Evolutionary conservation across 2,113 vertebrate species (phyloP).

Genomic region (Macroglossus sobrinus): DNA sequence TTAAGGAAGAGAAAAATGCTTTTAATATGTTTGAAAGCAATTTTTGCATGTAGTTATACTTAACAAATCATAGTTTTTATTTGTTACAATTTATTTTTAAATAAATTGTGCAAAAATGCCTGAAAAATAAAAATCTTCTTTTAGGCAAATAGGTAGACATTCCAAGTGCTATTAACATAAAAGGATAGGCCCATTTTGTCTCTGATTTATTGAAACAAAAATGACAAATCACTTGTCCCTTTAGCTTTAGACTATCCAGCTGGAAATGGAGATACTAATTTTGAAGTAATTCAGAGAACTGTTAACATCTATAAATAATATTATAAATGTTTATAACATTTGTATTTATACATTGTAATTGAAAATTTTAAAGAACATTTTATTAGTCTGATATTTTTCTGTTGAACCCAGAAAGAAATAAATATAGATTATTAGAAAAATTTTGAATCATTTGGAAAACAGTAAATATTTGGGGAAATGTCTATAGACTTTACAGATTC

Average conservation of each 20-base stretch:
- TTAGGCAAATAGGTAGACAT: background rate
- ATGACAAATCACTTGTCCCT: background rate
- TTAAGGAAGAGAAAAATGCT: background rate
- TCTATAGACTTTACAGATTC: background rate
- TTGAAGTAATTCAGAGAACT: background rate
- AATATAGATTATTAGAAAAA: background rate
- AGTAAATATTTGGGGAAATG: background rate
- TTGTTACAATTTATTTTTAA: background rate
- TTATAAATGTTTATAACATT: background rate
- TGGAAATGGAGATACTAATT: background rate
- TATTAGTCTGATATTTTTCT: background rate
- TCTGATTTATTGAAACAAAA: background rate
- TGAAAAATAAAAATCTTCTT: background rate
- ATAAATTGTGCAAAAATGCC: background rate
- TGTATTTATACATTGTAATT: background rate
- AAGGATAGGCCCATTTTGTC: background rate
- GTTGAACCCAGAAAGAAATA: background rate
- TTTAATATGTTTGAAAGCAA: background rate
- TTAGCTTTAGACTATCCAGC: background rate
- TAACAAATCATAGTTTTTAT: background rate
- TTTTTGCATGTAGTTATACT: background rate
- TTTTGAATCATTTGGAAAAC: background rate
- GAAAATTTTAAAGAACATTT: background rate
- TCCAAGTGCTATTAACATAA: background rate
- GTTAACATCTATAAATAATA: background rate